Evolutionary conservation across 1,140 invertebrate genomes (phyloP), one percentile per base, ranked within the genome.

Genomic region (Araneus ventricosus): DNA sequence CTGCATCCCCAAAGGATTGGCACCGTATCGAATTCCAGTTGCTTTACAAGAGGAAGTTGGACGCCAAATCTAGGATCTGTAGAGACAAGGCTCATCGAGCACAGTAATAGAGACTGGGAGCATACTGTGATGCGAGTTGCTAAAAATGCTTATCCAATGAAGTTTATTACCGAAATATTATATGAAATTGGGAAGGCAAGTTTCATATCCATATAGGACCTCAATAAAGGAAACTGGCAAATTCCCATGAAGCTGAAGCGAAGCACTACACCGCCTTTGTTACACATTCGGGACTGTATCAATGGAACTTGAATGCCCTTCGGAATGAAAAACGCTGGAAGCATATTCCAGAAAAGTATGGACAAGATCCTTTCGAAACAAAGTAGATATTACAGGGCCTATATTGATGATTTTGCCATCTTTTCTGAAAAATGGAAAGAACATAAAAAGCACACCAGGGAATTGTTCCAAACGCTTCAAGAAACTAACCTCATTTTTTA

Each of bases 101-200:
- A 17, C 3, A 70, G 61, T 70, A 27, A 70, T 7, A 70, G 27
- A 0, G 5, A 70, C 14, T 41, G 61, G 0, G 57, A 22, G 20
- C 79, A 95, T 61, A 96, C 96, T 0, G 94, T 96, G 0, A 94
- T 96, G 0, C 93, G 96, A 24, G 95, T 95, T 0, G 90, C 93
- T 86, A 96, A 96, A 93, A 95, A 95, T 94, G 95, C 94, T 59
- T 96, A 95, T 94, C 96, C 96, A 94, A 93, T 97, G 7, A 96
- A 96, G 1, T 75, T 94, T 10, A 95, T 96, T 39, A 67, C 4
- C 20, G 95, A 96, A 24, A 94, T 94, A 24, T 89, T 96, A 1
- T 94, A 95, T 41, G 92, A 88, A 6, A 90, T 96, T 0, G 34
- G 93, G 0, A 95, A 95, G 2, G 94, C 94, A 4, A 95, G 90